Base-by-base conservation (phyloP, 2,888 invertebrate genomes). In the Mimumesa dahlbomi region DNA sequence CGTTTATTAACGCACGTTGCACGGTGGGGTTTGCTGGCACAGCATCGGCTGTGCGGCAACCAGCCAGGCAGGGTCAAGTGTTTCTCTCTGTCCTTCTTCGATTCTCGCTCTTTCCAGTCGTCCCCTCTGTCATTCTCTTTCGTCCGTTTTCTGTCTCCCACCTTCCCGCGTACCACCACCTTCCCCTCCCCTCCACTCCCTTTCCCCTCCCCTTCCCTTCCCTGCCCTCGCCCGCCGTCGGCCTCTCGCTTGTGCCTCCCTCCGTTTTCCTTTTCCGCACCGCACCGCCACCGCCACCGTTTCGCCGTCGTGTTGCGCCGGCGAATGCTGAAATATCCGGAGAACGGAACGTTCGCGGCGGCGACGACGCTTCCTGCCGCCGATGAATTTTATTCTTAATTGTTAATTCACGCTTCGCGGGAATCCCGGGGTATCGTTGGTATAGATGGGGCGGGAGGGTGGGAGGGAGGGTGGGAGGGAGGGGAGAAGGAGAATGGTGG, bases 11-110 rank as follows among this genome's bases (percentile, higher is more conserved):
- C 82, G 85, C 83, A 82, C 73, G 77, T 73, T 82, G 71, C 76
- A 74, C 82, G 75, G 77, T 66, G 63, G 80, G 79, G 84, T 83
- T 83, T 82, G 85, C 84, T 83, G 85, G 82, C 80, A 79, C 86
- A 82, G 86, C 85, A 83, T 79, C 83, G 81, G 82, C 77, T 77
- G 75, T 75, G 79, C 77, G 80, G 68, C 77, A 74, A 70, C 75
- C 75, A 75, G 73, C 73, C 81, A 83, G 83, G 85, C 85, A 85
- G 85, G 85, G 87, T 87, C 87, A 86, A 87, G 87, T 85, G 81
- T 63, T 58, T 75, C 77, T 56, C 72, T 66, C 69, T 54, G 45
- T 73, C 73, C 73, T 73, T 50, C 46, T 53, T 56, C 61, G 34
- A 49, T 53, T 59, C 61, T 49, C 66, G 38, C 64, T 46, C 48